Evolutionary conservation across 2,797 vertebrate species (phyloP).

Genomic region (Mallotus villosus): DNA sequence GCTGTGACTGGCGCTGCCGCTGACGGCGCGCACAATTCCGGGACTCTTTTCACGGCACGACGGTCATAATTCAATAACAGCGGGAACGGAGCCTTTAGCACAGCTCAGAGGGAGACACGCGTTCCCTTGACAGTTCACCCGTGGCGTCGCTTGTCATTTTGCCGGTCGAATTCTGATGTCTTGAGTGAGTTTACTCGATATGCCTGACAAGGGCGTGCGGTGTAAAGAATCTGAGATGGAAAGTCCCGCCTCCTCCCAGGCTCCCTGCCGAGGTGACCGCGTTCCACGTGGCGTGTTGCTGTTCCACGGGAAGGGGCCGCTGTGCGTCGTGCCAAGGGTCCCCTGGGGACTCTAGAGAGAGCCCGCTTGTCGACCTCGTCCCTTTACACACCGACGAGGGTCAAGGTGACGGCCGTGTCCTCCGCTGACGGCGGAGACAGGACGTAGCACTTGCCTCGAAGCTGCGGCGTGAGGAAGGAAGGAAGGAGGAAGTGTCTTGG

Average conservation of each 20-base stretch:
- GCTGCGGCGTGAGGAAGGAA: background rate
- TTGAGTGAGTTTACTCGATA: constrained; percentile 21
- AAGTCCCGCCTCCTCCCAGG: constrained; percentile 4
- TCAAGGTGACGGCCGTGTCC: constrained; percentile 22
- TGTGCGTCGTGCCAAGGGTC: constrained; percentile 39
- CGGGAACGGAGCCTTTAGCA: constrained; percentile 12
- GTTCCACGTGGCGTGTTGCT: constrained; percentile 24
- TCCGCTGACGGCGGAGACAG: background rate
- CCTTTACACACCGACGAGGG: constrained; percentile 36
- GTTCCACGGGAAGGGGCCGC: constrained; percentile 26
- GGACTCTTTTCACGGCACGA: constrained; percentile 28
- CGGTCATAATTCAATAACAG: constrained; percentile 12
- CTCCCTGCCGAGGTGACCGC: constrained; percentile 27
- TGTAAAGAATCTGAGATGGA: constrained; percentile 15
- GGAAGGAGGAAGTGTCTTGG: background rate
- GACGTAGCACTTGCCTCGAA: background rate
- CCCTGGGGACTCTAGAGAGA: constrained; percentile 28
- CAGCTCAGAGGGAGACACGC: constrained; percentile 19
- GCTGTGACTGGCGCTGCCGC: constrained; percentile 29
- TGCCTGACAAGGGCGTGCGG: constrained; percentile 17
- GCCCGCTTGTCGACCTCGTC: constrained; percentile 27
- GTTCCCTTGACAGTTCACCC: constrained; percentile 24
- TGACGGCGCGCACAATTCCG: constrained; percentile 20
- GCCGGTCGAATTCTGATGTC: constrained; percentile 14
- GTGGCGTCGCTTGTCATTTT: constrained; percentile 20